Percentiles rank a stretch among this genome's conserved stretches.
Evolutionary conservation across 2,797 vertebrate genomes (phyloP).

Genomic region (Erithacus rubecula): DNA sequence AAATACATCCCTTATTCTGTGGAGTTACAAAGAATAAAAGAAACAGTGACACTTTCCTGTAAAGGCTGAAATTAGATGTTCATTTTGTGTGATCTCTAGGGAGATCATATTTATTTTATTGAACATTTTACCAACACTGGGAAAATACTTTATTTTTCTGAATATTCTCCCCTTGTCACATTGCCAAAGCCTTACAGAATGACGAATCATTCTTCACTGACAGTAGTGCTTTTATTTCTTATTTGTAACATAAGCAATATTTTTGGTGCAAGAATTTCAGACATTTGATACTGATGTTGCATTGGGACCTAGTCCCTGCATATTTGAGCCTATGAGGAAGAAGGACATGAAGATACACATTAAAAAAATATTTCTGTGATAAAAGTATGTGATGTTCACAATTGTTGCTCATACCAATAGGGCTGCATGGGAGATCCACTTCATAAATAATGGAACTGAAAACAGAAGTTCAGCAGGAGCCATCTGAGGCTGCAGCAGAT

Average conservation of each 20-base stretch:
- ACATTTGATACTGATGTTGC: background rate
- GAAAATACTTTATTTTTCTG: slow-evolving; percentile 15
- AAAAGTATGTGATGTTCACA: background rate
- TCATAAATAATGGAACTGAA: background rate
- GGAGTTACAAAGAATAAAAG: background rate
- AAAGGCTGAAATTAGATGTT: background rate
- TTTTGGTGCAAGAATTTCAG: background rate
- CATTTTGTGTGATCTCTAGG: background rate
- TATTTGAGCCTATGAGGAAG: background rate
- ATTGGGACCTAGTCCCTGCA: background rate
- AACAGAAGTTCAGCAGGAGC: background rate
- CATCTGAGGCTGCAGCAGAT: background rate
- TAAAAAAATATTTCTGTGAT: background rate
- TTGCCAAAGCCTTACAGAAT: slow-evolving; percentile 8
- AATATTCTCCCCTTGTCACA: background rate
- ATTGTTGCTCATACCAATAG: background rate
- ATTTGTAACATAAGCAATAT: background rate
- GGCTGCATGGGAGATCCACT: background rate
- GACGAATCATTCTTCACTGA: slow-evolving; percentile 17
- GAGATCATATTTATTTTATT: slow-evolving; percentile 38
- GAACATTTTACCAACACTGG: slow-evolving; percentile 14
- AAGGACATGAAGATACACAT: background rate
- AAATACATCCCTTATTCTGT: background rate
- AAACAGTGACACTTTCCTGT: background rate
- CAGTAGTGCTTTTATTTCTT: background rate